phyloP scores from a whole-genome alignment of 2,797 vertebrate genomes.

The Rhabdophis nuchalis region DNA sequence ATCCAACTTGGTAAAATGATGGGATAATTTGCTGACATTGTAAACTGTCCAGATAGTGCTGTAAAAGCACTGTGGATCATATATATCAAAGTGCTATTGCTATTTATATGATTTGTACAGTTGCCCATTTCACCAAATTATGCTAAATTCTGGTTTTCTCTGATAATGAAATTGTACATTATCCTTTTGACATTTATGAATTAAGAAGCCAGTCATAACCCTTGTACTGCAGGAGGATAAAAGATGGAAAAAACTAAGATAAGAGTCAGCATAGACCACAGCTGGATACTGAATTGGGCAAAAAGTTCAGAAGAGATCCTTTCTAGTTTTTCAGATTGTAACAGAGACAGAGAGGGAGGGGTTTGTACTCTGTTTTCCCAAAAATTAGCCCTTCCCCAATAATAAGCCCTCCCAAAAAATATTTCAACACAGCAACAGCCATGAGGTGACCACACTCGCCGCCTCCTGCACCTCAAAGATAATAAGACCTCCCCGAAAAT shows the following conservation, averaged over 20 bases:
- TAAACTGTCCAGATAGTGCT: neutral
- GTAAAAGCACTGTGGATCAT: neutral
- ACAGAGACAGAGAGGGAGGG: neutral
- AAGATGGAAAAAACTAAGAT: neutral
- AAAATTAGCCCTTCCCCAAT: too few species aligned
- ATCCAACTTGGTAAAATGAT: neutral
- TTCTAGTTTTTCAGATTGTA: neutral
- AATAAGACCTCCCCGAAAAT: too few species aligned
- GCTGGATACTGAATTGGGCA: neutral
- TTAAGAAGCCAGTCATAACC: neutral
- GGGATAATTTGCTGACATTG: neutral
- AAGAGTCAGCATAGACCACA: neutral
- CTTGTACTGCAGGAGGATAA: neutral
- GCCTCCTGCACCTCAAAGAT: too few species aligned
- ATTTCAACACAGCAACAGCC: too few species aligned
- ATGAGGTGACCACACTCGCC: too few species aligned
- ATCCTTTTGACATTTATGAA: neutral
- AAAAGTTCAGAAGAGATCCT: too few species aligned
- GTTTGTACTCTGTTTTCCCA: neutral
- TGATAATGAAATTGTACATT: neutral
- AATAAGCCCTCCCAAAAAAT: too few species aligned
- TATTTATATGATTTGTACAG: neutral
- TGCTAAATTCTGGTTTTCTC: neutral
- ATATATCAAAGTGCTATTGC: neutral
- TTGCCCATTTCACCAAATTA: neutral